These are phyloP conservation scores for Ceriagrion tenellum DNA, from an alignment of 2,888 invertebrate genomes.

Conservation along the genomic window DNA sequence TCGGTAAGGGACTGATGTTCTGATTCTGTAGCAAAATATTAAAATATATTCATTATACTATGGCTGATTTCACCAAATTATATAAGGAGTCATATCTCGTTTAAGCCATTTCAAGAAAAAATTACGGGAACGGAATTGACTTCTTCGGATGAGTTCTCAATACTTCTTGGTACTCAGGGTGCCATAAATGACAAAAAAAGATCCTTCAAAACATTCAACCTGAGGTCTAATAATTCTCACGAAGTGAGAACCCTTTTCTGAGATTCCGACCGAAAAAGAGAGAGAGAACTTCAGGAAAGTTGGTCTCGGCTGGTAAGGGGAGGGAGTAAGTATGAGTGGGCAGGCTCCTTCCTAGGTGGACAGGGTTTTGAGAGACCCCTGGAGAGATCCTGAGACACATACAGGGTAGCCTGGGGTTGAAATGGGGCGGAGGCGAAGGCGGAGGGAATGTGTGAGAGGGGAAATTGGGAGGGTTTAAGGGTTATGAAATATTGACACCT, in stretches of 20 bases:
- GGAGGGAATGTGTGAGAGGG: neutral
- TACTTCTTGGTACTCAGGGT: neutral
- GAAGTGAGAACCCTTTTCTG: neutral
- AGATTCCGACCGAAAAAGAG: neutral
- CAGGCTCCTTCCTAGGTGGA: neutral
- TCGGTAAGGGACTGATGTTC: too few relatives aligned
- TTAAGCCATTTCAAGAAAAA: too few relatives aligned
- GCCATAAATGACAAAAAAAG: neutral
- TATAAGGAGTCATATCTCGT: too few relatives aligned
- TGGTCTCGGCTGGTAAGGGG: neutral
- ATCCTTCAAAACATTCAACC: neutral
- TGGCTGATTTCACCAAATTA: too few relatives aligned
- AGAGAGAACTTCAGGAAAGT: constrained; percentile 8
- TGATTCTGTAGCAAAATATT: too few relatives aligned
- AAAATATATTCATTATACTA: too few relatives aligned
- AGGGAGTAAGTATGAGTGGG: constrained; percentile 37
- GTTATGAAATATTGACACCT: constrained; percentile 66
- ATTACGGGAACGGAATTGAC: neutral
- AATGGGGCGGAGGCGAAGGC: neutral
- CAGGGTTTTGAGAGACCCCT: neutral
- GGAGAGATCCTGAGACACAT: neutral
- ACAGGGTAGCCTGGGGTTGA: neutral
- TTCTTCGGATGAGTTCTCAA: neutral
- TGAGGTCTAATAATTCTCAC: neutral
- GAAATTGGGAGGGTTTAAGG: constrained; percentile 31